phyloP scores from a whole-genome alignment of 2,797 vertebrate genomes.

The Mus caroli region DNA sequence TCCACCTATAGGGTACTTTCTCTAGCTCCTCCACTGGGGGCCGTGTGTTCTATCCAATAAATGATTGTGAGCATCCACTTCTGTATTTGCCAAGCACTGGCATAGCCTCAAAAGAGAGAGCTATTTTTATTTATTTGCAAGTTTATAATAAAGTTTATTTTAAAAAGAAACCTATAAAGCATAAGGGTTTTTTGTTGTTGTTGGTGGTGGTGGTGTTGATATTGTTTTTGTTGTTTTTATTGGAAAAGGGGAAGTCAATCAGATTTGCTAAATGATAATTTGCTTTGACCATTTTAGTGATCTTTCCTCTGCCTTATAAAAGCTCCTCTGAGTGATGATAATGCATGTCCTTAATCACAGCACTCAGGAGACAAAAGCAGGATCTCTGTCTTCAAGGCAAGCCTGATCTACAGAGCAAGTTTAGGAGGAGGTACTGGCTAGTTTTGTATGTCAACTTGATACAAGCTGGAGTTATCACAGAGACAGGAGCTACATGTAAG shows the following conservation, averaged over 20 bases:
- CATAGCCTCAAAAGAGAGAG: too few species aligned
- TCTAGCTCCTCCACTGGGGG: too few species aligned
- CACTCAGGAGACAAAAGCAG: background rate
- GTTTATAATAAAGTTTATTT: background rate
- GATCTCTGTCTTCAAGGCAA: background rate
- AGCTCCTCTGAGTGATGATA: background rate
- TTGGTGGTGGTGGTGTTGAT: too few species aligned
- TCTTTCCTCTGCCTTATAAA: background rate
- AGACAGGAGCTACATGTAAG: too few species aligned
- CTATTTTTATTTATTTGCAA: background rate
- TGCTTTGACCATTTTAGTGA: background rate
- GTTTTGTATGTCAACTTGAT: too few species aligned
- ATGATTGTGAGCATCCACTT: too few species aligned
- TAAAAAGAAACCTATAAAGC: background rate
- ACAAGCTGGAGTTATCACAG: too few species aligned
- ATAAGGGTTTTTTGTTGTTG: background rate
- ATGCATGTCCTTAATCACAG: background rate
- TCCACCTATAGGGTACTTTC: too few species aligned
- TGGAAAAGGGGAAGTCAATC: background rate
- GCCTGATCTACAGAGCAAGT: background rate
- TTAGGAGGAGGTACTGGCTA: background rate
- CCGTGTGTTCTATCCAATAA: too few species aligned
- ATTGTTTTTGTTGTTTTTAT: background rate
- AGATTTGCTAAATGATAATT: background rate
- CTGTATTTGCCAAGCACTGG: too few species aligned